Evolutionary conservation across 2,113 vertebrate species (phyloP).

Genomic region (Microcebus ravelobensis): DNA sequence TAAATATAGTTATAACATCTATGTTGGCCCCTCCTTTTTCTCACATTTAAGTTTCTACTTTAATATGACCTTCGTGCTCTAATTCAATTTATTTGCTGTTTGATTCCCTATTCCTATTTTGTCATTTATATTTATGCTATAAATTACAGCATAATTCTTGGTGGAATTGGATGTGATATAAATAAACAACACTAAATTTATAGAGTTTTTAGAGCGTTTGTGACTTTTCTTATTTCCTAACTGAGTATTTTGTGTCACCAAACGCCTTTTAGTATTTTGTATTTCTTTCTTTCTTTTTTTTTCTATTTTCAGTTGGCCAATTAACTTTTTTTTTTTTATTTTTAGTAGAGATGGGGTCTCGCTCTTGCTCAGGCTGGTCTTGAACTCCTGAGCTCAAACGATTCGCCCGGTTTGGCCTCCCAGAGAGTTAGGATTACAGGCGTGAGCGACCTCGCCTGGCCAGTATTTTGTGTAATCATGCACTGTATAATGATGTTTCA

Average conservation of each 20-base stretch:
- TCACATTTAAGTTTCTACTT: slow-evolving; percentile 32
- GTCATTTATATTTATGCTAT: background rate
- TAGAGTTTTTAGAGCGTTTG: background rate
- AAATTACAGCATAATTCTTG: background rate
- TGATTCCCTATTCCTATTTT: slow-evolving; percentile 2
- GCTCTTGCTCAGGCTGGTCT: too few relatives aligned
- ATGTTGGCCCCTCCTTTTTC: background rate
- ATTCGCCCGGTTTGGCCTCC: too few relatives aligned
- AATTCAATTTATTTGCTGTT: background rate
- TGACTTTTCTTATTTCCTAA: background rate
- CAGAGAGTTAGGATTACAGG: too few relatives aligned
- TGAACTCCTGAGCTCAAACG: too few relatives aligned
- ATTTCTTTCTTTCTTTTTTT: too few relatives aligned
- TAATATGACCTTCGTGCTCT: background rate
- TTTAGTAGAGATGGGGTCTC: too few relatives aligned
- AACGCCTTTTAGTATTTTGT: background rate
- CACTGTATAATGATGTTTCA: background rate
- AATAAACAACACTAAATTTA: background rate
- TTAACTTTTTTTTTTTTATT: too few relatives aligned
- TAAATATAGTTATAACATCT: slow-evolving; percentile 12
- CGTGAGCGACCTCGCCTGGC: too few relatives aligned
- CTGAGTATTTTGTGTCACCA: background rate
- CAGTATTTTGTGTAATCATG: background rate
- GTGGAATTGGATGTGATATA: slow-evolving; percentile 5
- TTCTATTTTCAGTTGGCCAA: too few relatives aligned